Evolutionary conservation across 2,113 vertebrate species (phyloP).

Genomic region (Scalopus aquaticus): DNA sequence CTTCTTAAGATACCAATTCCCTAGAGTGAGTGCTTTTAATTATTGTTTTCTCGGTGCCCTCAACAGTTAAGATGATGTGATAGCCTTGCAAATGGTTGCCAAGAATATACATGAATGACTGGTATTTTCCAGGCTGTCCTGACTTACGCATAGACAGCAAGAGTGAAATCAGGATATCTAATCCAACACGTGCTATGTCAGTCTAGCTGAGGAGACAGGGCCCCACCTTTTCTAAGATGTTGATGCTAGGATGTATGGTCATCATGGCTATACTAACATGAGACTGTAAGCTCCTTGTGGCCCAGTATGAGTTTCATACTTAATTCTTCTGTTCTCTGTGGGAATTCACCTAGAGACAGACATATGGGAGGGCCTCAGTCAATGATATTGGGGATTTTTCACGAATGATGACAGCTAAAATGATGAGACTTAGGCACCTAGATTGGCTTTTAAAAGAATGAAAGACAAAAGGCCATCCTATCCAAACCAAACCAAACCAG

Average conservation of each 20-base stretch:
- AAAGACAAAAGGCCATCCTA: neutral
- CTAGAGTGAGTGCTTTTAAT: slow-evolving; percentile 54
- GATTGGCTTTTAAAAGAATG: neutral
- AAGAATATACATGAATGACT: neutral
- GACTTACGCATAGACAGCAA: neutral
- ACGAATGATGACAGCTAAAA: neutral
- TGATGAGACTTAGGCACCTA: neutral
- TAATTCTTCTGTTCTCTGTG: slow-evolving; percentile 15
- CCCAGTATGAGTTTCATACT: neutral
- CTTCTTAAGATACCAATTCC: slow-evolving; percentile 56
- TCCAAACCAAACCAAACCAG: neutral
- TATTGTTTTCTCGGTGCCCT: slow-evolving; percentile 19
- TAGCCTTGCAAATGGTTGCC: neutral
- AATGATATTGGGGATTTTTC: slow-evolving; percentile 2
- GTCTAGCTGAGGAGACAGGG: neutral
- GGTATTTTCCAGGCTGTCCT: slow-evolving; percentile 37
- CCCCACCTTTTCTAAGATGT: neutral
- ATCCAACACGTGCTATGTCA: neutral
- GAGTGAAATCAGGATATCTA: neutral
- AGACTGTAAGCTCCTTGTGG: neutral
- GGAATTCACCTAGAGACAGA: neutral
- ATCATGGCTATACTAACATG: neutral
- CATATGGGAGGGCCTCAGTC: neutral
- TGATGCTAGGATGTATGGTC: neutral
- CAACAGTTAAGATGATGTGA: slow-evolving; percentile 14